Conservation (phyloP, 2,888 invertebrate genomes). For the Balanococcus diminutus region DNA sequence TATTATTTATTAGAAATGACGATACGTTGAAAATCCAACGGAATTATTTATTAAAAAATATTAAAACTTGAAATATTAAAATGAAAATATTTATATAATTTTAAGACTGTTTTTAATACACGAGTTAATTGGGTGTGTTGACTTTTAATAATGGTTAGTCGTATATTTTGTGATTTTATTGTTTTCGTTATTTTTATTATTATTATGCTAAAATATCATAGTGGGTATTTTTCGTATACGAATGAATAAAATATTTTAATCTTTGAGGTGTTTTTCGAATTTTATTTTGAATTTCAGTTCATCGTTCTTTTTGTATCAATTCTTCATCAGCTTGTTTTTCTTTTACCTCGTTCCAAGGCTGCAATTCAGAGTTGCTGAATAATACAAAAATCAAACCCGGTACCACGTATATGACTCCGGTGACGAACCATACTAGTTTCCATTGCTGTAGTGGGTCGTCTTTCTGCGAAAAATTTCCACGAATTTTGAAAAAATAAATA, state of each 20-base stretch:
- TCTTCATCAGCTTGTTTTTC: neutral
- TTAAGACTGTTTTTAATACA: neutral
- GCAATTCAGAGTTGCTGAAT: conserved; percentile 24
- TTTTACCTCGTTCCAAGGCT: conserved; percentile 41
- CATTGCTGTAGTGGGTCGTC: neutral
- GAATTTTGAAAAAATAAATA: too few relatives aligned
- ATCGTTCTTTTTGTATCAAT: neutral
- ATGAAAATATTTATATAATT: neutral
- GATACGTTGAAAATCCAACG: too few relatives aligned
- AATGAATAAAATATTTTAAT: neutral
- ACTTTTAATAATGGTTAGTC: neutral
- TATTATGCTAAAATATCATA: neutral
- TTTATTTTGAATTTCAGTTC: too few relatives aligned
- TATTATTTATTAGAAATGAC: too few relatives aligned
- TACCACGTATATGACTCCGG: neutral
- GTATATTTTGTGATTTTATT: conserved; percentile 4
- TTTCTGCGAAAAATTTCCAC: neutral
- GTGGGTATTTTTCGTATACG: neutral
- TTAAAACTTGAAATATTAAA: neutral
- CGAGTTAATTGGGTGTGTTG: neutral
- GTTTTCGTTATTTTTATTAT: neutral
- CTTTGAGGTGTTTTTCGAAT: neutral
- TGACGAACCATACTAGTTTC: neutral
- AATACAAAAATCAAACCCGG: conserved; percentile 12
- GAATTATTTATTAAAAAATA: neutral